These are phyloP conservation scores for Andinoacara biseriatus DNA, from an alignment of 2,113 vertebrate species.

Conservation along the genomic window DNA sequence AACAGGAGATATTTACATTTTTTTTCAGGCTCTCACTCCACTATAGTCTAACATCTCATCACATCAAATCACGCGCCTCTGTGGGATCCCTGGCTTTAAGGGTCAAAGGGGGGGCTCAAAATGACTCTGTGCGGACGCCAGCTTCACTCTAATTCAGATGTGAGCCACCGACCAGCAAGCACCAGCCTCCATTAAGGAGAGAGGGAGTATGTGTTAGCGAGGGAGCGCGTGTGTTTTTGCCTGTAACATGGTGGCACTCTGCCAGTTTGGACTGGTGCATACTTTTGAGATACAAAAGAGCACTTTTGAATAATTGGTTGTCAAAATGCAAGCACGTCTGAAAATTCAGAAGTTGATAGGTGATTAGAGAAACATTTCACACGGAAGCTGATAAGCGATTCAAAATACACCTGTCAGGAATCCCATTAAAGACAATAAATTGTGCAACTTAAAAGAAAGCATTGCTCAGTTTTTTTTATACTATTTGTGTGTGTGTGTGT, in stretches of 20 bases:
- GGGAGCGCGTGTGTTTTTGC: not conserved
- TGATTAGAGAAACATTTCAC: constrained; percentile 21
- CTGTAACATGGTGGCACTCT: constrained; percentile 15
- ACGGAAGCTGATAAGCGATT: constrained; percentile 26
- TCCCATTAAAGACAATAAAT: constrained; percentile 54
- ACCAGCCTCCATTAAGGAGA: constrained; percentile 49
- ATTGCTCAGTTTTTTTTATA: not conserved
- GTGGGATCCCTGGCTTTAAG: constrained; percentile 56
- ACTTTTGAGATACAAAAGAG: not conserved
- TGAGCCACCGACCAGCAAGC: constrained; percentile 44
- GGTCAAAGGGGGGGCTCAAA: constrained; percentile 59
- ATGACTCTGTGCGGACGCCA: constrained; percentile 59
- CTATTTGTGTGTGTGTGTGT: constrained; percentile 10
- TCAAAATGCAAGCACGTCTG: not conserved
- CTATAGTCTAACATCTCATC: constrained; percentile 29
- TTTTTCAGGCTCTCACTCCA: constrained; percentile 29
- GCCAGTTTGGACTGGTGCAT: not conserved
- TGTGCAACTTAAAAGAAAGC: constrained; percentile 51
- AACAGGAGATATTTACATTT: constrained; percentile 30
- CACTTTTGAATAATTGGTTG: not conserved
- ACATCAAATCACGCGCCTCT: constrained; percentile 43
- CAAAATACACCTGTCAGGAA: constrained; percentile 45
- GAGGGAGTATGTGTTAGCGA: constrained; percentile 4
- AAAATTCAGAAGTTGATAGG: constrained; percentile 4
- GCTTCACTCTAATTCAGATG: constrained; percentile 68